Evolutionary conservation across 2,797 vertebrate genomes (phyloP).

Genomic region (Parotocinclus haroldoi): DNA sequence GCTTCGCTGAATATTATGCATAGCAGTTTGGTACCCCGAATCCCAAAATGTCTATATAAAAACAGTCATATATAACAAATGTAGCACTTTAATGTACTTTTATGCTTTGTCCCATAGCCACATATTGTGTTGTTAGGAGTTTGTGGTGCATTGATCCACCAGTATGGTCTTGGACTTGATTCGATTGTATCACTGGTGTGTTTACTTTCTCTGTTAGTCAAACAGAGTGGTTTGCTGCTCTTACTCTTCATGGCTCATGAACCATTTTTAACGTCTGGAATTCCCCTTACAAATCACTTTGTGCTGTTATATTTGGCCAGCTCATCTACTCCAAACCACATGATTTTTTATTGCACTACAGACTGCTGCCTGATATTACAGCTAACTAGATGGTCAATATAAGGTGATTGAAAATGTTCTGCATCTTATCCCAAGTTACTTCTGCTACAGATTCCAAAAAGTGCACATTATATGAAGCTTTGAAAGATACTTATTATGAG

Average conservation of each 20-base stretch:
- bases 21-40: neutral
- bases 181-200: neutral
- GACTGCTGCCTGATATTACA: constrained; percentile 2
- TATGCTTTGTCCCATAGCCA: too few relatives aligned
- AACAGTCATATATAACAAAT: too few relatives aligned
- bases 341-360: constrained; percentile 20
- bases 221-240: neutral
- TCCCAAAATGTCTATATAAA: neutral
- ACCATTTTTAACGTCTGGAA: constrained; percentile 34
- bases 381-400: constrained; percentile 2
- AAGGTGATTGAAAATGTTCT: constrained; percentile 13
- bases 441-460: too few relatives aligned
- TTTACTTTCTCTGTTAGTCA: constrained; percentile 14
- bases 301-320: constrained; percentile 45
- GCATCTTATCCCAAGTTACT: too few relatives aligned
- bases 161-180: too few relatives aligned
- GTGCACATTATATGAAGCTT: too few relatives aligned
- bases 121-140: too few relatives aligned
- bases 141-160: too few relatives aligned
- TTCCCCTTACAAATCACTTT: constrained; percentile 29
- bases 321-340: constrained; percentile 35
- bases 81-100: too few relatives aligned
- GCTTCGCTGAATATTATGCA: neutral
- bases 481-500: too few relatives aligned
- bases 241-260: constrained; percentile 12